Evolutionary conservation across 2,113 vertebrate genomes (phyloP), one percentile per base, ranked within the genome.

Genomic region (Ibidorhyncha struthersii): DNA sequence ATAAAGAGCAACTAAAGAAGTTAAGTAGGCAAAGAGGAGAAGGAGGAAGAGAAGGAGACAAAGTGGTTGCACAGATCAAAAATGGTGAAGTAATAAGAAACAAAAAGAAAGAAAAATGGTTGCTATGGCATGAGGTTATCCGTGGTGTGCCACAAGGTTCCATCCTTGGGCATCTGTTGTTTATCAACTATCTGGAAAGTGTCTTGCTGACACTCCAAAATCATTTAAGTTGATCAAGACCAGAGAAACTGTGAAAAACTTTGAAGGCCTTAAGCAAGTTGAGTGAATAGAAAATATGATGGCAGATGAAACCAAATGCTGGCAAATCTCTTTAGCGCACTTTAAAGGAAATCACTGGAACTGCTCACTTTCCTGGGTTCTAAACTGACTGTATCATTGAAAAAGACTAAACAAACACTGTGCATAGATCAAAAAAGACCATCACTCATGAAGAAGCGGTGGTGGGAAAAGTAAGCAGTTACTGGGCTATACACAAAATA

Each of bases 161-260:
- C 80, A 86, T 89, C 63, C 50, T 59, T 4, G 1, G 58, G 76
- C 82, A 90, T 95, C 90, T 97, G 93, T 25, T 90, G 27, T 92
- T 92, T 96, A 92, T 92, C 94, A 92, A 29, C 76, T 96, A 53
- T 95, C 53, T 92, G 93, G 62, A 91, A 70, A 86, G 19, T 56
- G 43, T 70, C 92, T 76, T 92, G 89, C 67, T 95, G 79, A 49
- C 67, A 63, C 89, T 90, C 76, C 63, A 73, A 55, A 90, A 83
- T 91, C 88, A 83, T 90, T 95, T 91, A 86, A 95, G 45, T 83
- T 89, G 86, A 93, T 73, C 62, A 26, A 92, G 91, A 92, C 86
- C 95, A 97, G 91, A 90, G 82, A 92, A 95, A 93, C 86, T 95
- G 94, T 87, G 94, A 96, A 96, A 96, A 96, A 83, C 62, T 95